A percentile compares a stretch with the other conserved stretches of the same genome.
phyloP scores from a whole-genome alignment of 2,797 vertebrate genomes.

The Microcaecilia unicolor region DNA sequence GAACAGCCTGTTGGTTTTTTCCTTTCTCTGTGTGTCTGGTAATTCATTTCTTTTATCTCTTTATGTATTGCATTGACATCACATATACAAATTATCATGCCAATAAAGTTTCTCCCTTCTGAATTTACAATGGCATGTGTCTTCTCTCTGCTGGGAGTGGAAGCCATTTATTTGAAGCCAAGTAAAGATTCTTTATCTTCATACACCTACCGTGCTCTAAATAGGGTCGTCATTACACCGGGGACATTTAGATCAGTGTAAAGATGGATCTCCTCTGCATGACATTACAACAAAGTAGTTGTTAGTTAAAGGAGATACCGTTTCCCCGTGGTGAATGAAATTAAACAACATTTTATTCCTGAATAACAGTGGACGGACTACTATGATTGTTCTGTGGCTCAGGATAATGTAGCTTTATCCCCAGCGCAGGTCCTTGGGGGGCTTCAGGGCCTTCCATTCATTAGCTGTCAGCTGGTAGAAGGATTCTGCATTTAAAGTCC shows the following conservation, averaged over 20 bases:
- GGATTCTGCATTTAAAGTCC: conserved; percentile 82
- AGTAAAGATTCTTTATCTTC: conserved; percentile 1
- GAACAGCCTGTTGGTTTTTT: no score
- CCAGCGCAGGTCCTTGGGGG: conserved; percentile 59
- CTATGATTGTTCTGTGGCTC: conserved; percentile 30
- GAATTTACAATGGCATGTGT: fast-evolving
- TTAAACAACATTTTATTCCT: conserved; percentile 45
- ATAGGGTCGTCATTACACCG: neutral
- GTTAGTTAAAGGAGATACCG: conserved; percentile 30
- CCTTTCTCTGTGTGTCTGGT: no score
- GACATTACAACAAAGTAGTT: conserved; percentile 6
- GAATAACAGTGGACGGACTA: conserved; percentile 53
- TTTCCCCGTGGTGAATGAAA: conserved; percentile 43
- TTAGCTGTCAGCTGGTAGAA: conserved; percentile 78
- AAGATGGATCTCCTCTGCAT: conserved; percentile 12
- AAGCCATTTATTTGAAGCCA: neutral
- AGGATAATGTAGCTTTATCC: conserved; percentile 69
- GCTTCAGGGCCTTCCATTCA: conserved; percentile 73
- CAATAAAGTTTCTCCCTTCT: fast-evolving
- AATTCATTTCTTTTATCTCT: no score
- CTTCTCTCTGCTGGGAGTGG: fast-evolving
- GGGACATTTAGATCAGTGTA: neutral
- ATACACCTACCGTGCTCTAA: neutral
- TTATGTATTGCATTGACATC: no score
- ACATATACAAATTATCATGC: no score